phyloP scores from a whole-genome alignment of 2,113 vertebrate genomes.

The Cephalopterus ornatus region DNA sequence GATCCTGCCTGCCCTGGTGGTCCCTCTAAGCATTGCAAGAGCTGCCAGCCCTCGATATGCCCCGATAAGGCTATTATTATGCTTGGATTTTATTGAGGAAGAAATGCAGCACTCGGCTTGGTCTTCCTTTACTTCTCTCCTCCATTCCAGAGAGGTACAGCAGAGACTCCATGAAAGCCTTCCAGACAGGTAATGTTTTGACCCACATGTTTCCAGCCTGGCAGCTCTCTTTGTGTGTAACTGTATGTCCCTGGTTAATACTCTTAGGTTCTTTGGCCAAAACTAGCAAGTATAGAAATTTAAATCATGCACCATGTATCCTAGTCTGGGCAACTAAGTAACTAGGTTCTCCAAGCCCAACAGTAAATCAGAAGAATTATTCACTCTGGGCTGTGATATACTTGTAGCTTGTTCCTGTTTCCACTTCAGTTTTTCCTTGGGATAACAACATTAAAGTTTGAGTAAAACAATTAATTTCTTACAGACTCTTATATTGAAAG shows the following conservation, averaged over 20 bases:
- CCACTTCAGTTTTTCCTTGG: background rate
- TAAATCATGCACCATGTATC: background rate
- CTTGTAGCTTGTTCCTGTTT: background rate
- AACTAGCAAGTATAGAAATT: background rate
- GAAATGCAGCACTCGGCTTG: rapidly evolving
- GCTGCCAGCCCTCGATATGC: background rate
- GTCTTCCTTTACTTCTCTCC: background rate
- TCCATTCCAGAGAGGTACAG: background rate
- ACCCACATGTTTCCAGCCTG: background rate
- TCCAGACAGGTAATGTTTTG: background rate
- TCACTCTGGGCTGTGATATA: background rate
- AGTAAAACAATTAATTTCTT: background rate
- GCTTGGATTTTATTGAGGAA: background rate
- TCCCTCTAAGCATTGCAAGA: background rate
- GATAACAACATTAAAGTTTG: background rate
- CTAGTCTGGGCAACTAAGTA: background rate
- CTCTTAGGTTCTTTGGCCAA: background rate
- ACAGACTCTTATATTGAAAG: background rate
- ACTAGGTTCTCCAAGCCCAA: background rate
- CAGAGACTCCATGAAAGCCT: background rate
- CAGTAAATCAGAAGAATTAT: background rate
- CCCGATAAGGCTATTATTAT: background rate
- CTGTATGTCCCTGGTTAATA: background rate
- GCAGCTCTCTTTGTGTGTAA: background rate
- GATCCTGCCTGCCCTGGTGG: background rate